Evolutionary conservation across 2,888 invertebrate species (phyloP).

Genomic region (Agrypnus murinus): DNA sequence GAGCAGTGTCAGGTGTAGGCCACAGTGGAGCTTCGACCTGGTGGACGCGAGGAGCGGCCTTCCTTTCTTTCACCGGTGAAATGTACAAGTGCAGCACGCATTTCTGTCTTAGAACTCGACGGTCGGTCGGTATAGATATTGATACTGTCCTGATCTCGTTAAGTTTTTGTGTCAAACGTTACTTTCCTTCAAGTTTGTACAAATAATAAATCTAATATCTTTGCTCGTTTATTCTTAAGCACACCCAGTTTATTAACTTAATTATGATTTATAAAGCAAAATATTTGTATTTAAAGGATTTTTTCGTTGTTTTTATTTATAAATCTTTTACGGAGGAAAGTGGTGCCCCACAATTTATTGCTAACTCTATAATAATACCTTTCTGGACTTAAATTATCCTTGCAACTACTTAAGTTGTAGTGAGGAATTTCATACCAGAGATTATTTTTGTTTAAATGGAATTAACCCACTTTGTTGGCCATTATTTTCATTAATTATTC

Average conservation of each 20-base stretch:
- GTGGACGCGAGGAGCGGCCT: constrained; percentile 50
- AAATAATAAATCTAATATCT: constrained; percentile 31
- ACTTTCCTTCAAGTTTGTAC: constrained; percentile 38
- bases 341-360: constrained; percentile 18
- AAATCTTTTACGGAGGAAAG: constrained; percentile 8
- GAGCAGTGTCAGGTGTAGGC: constrained; percentile 57
- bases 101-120: constrained; percentile 22
- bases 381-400: neutral
- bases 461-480: too few relatives aligned
- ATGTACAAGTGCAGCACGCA: constrained; percentile 47
- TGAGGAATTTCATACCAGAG: too few relatives aligned
- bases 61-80: constrained; percentile 50
- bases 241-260: constrained; percentile 17
- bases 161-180: constrained; percentile 45
- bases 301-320: neutral
- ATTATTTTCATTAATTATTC: too few relatives aligned
- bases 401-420: too few relatives aligned
- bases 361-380: constrained; percentile 2
- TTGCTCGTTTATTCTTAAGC: constrained; percentile 2
- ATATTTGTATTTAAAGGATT: constrained; percentile 17
- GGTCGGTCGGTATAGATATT: constrained; percentile 35
- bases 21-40: constrained; percentile 57
- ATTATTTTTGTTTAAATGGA: too few relatives aligned
- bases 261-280: constrained; percentile 8
- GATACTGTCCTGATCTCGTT: constrained; percentile 48